Evolutionary conservation across 2,888 invertebrate species (phyloP).

Genomic region (Ecdyonurus torrentis): DNA sequence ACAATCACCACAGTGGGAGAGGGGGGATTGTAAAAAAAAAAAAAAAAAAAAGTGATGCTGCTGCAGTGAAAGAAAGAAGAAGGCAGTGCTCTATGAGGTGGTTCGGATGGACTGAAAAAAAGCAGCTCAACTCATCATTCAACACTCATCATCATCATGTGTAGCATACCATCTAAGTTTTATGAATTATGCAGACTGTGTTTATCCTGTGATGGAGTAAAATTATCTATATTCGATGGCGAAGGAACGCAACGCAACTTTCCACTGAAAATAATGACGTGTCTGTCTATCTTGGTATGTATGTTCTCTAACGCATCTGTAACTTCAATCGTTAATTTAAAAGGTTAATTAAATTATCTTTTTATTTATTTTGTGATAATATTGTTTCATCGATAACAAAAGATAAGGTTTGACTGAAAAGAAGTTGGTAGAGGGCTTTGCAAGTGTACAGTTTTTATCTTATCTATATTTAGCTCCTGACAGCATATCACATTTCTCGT

Average conservation of each 20-base stretch:
- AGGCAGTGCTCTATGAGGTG: background rate
- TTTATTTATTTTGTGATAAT: background rate
- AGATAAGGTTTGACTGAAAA: background rate
- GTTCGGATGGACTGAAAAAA: background rate
- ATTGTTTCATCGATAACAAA: background rate
- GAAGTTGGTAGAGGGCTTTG: background rate
- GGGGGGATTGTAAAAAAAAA: background rate
- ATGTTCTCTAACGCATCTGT: slow-evolving; percentile 17
- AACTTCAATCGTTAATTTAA: background rate
- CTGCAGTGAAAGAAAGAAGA: background rate
- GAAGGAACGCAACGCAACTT: slow-evolving; percentile 50
- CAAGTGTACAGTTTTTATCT: background rate
- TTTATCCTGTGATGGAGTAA: slow-evolving; percentile 62
- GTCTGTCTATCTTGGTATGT: slow-evolving; percentile 64
- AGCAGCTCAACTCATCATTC: background rate
- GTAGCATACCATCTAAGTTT: slow-evolving; percentile 83
- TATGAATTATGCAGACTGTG: slow-evolving; percentile 88
- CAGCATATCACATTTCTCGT: background rate
- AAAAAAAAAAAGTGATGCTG: background rate
- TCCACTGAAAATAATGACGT: slow-evolving; percentile 56
- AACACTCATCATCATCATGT: slow-evolving; percentile 37
- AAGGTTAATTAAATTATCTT: background rate
- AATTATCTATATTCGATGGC: slow-evolving; percentile 59
- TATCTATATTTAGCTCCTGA: slow-evolving; percentile 2
- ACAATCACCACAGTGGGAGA: background rate